These are phyloP conservation scores for Notocelia uddmanniana DNA, from an alignment of 2,888 invertebrate species.

Conservation along the genomic window DNA sequence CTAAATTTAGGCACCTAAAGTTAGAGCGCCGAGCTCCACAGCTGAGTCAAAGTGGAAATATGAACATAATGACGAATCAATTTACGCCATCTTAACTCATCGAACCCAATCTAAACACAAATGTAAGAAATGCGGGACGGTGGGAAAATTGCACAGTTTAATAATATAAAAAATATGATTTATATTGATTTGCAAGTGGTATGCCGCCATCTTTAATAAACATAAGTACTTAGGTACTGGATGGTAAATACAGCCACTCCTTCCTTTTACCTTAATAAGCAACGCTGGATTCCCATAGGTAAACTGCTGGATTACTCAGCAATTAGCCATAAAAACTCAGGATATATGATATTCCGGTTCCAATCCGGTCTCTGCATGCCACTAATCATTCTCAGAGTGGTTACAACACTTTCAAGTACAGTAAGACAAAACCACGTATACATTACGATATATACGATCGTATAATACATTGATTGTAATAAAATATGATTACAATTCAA, in stretches of 20 bases:
- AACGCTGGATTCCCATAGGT: neutral
- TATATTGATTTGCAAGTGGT: neutral
- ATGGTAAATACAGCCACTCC: conserved; percentile 1
- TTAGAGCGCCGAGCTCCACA: neutral
- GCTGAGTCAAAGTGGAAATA: neutral
- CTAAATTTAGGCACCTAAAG: neutral
- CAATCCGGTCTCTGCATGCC: neutral
- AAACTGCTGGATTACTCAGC: neutral
- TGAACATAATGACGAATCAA: neutral
- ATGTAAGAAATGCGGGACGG: neutral
- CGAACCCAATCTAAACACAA: neutral
- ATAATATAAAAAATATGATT: too few relatives aligned
- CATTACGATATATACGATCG: too few relatives aligned
- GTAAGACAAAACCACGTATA: neutral
- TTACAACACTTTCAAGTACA: conserved; percentile 4
- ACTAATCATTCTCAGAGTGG: neutral
- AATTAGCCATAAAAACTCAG: conserved; percentile 3
- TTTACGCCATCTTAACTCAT: neutral
- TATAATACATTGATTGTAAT: conserved; percentile 21
- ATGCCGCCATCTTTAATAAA: neutral
- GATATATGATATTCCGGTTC: conserved; percentile 8
- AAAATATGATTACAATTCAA: conserved; percentile 9
- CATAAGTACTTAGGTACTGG: neutral
- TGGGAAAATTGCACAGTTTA: neutral
- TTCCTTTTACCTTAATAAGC: neutral